phyloP scores from a whole-genome alignment of 2,113 vertebrate species.

The Malurus cyaneus region DNA sequence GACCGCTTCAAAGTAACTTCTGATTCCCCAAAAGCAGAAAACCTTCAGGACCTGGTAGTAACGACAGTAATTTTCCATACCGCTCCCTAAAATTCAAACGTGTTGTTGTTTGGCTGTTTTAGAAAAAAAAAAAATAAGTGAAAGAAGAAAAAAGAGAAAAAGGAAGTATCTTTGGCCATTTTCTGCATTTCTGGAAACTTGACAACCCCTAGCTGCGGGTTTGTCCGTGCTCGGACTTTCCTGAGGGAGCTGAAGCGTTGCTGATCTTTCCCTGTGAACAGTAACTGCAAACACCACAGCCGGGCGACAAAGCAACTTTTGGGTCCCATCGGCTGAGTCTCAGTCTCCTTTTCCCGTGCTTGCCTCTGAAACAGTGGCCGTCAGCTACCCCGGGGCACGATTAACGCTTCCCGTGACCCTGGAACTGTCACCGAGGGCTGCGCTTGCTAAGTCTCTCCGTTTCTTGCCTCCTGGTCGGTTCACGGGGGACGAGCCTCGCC shows the following conservation, averaged over 20 bases:
- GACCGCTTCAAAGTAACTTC: background rate
- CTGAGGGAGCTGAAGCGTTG: background rate
- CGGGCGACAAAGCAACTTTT: background rate
- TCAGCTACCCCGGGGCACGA: background rate
- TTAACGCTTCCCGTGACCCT: background rate
- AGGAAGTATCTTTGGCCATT: background rate
- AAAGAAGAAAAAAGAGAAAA: background rate
- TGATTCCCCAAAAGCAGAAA: background rate
- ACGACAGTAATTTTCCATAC: background rate
- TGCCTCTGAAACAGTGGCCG: background rate
- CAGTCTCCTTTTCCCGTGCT: background rate
- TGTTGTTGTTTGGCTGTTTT: background rate
- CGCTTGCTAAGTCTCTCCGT: background rate
- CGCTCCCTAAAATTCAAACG: background rate
- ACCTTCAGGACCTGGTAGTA: background rate
- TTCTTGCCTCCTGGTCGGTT: background rate
- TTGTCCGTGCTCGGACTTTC: background rate
- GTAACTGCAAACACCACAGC: background rate
- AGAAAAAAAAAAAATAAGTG: background rate
- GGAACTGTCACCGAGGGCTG: background rate
- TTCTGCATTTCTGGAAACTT: constrained; percentile 3
- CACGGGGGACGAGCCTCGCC: background rate
- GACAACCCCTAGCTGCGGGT: background rate
- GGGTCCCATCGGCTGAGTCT: background rate
- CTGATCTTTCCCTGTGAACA: background rate